phyloP scores from a whole-genome alignment of 1,140 invertebrate species.

The Pollicipes pollicipes region DNA sequence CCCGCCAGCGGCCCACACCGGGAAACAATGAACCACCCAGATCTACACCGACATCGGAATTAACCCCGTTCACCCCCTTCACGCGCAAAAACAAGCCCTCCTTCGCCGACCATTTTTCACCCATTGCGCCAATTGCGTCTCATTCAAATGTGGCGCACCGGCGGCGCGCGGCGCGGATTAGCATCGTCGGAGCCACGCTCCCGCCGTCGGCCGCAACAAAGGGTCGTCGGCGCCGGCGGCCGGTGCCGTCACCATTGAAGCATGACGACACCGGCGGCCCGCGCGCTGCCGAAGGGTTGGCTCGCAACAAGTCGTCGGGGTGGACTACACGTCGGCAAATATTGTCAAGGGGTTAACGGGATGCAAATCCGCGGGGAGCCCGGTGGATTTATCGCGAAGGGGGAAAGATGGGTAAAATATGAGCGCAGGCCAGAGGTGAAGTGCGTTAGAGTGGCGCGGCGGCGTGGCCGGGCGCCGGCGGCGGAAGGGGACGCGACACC shows the following conservation, averaged over 20 bases:
- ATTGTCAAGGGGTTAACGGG: slow-evolving; percentile 1
- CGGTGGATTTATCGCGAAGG: background rate
- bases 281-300: background rate
- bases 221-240: too few relatives aligned
- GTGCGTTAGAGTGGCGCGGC: background rate
- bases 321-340: background rate
- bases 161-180: background rate
- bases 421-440: background rate
- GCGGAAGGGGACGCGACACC: background rate
- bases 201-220: too few relatives aligned
- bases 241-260: background rate
- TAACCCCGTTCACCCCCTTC: background rate
- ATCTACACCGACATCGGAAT: background rate
- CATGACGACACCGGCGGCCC: background rate
- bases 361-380: background rate
- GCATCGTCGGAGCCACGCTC: too few relatives aligned
- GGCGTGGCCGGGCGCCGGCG: too few relatives aligned
- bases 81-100: background rate
- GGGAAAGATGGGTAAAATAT: background rate
- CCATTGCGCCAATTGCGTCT: background rate
- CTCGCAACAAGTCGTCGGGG: background rate
- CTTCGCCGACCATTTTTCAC: background rate
- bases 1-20: too few relatives aligned
- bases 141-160: background rate
- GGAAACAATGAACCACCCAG: background rate